A percentile compares a stretch with the other conserved stretches of the same genome.
Evolutionary conservation across 2,113 vertebrate genomes (phyloP).

Genomic region (Cavia porcellus): DNA sequence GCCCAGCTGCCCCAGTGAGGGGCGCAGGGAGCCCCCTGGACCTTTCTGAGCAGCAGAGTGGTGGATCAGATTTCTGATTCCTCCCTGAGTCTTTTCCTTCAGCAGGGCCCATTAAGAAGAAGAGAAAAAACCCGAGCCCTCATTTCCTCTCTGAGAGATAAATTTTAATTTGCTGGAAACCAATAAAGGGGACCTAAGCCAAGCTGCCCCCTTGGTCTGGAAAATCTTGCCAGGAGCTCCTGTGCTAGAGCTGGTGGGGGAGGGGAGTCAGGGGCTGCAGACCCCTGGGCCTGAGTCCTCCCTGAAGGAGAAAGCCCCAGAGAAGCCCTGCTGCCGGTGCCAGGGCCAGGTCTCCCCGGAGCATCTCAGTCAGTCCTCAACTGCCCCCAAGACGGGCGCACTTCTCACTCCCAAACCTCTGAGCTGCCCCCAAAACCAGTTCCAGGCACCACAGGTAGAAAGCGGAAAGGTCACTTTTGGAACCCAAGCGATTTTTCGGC

Average conservation of each 20-base stretch:
- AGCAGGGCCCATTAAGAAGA: conserved; percentile 85
- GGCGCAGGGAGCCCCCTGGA: conserved; percentile 51
- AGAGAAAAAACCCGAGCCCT: conserved; percentile 64
- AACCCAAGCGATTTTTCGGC: not conserved
- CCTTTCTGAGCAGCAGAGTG: conserved; percentile 47
- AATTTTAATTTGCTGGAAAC: conserved; percentile 88
- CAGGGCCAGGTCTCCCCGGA: not conserved
- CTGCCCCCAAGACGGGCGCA: not conserved
- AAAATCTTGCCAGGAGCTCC: not conserved
- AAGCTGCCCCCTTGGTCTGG: not conserved
- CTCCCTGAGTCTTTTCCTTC: conserved; percentile 87
- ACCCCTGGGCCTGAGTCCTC: not conserved
- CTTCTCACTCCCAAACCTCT: fast-evolving
- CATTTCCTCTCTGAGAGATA: conserved; percentile 87
- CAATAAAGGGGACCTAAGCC: conserved; percentile 84
- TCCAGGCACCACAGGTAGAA: not conserved
- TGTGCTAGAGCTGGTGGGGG: not conserved
- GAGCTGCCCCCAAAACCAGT: not conserved
- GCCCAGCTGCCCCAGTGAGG: conserved; percentile 85
- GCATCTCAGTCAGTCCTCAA: fast-evolving
- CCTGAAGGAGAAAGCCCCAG: not conserved
- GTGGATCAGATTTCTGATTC: conserved; percentile 86
- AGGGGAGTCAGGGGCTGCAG: not conserved
- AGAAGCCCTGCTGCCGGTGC: not conserved
- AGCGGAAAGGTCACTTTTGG: not conserved